Percentiles rank a stretch among this genome's conserved stretches.
Evolutionary conservation across 2,113 vertebrate genomes (phyloP).

Genomic region (Dasyurus viverrinus): DNA sequence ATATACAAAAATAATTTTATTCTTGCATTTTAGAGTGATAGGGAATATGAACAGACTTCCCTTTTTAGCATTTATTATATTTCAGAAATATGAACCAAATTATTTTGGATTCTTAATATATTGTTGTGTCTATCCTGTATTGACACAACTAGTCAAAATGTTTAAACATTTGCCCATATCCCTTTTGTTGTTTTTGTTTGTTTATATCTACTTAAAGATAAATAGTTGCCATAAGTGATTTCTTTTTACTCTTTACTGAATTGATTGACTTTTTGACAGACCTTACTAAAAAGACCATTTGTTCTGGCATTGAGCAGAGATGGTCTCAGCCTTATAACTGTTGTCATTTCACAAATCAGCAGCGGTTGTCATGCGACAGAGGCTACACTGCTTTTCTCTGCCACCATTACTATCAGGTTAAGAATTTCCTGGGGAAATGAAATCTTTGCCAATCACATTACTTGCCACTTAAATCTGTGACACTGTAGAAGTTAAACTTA

Average conservation of each 20-base stretch:
- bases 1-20: neutral
- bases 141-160: neutral
- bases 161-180: neutral
- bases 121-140: neutral
- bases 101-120: neutral
- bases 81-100: neutral
- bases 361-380: neutral
- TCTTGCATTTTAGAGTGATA: neutral
- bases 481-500: neutral
- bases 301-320: neutral
- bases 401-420: neutral
- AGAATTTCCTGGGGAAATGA: slow-evolving; percentile 52
- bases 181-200: neutral
- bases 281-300: neutral
- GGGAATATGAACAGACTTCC: neutral
- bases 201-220: slow-evolving; percentile 12
- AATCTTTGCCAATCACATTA: slow-evolving; percentile 28
- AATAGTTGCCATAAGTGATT: neutral
- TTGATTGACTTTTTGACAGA: neutral
- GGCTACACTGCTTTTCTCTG: neutral
- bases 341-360: neutral
- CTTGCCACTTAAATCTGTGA: neutral
- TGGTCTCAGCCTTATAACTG: neutral
- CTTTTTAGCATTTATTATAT: neutral
- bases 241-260: neutral